Base-by-base conservation (phyloP, 2,888 invertebrate genomes). In the Ctenicera cuprea region DNA sequence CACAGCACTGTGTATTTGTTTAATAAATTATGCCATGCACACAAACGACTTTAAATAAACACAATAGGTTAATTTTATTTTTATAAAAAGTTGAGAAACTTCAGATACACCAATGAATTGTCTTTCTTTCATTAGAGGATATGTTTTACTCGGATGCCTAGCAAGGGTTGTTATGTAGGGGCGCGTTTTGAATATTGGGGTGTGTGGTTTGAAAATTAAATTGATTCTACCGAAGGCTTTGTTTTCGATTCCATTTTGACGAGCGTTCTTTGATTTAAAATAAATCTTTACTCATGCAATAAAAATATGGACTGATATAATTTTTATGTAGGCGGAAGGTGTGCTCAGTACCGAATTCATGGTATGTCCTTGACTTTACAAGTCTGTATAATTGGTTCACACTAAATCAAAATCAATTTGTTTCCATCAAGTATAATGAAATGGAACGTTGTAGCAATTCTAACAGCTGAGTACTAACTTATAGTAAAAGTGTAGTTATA, bases 251-350 rank as follows among this genome's bases (percentile, higher is more conserved):
- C 18, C 14, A 33, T 12, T 37, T 37, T 37, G 37, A 37, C 57
- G 14, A 38, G 11, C 20, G 1, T 33, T 33, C 30, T 26, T 22
- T 12, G 26, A 4, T 18, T 38, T 12, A 59, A 54, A 54, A 20
- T 38, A 59, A 59, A 38, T 59, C 37, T 38, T 38, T 59, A 5
- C n/a, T 20, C 18, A 20, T 38, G 18, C 38, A 37, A 38, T 20
- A 37, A 38, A 59, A 59, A 59, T 57, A 59, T 59, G 59, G n/a
- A 37, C 38, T 38, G 57, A 57, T 59, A 38, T n/a, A 38, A 59
- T 38, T 18, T 38, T 18, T 14, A 30, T 0, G 59, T 59, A 22
- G 59, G 59, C 59, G 30, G 33, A 57, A 59, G 59, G 59, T 41
- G 59, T 59, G 59, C 38, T 59, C 3, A 11, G 38, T 11, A 20